Conservation (phyloP, 2,113 vertebrate species). For the Podarcis muralis region DNA sequence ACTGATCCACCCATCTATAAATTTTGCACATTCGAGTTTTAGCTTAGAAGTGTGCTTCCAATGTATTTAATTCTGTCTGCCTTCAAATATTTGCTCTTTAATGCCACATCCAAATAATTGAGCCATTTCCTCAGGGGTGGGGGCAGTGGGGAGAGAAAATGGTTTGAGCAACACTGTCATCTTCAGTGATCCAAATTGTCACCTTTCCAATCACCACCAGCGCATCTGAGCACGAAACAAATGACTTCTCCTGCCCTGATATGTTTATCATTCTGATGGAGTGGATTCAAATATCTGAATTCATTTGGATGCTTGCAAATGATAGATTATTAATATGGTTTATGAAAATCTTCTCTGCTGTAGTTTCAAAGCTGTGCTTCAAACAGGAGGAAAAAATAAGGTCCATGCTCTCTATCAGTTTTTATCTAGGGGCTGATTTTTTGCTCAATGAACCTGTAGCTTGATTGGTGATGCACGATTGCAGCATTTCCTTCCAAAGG, state of each 20-base stretch:
- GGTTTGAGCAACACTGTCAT: background rate
- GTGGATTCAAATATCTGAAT: conserved; percentile 25
- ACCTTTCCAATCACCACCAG: conserved; percentile 23
- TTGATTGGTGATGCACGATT: background rate
- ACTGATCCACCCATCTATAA: too few species aligned
- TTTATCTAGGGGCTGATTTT: background rate
- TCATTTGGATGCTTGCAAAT: conserved; percentile 53
- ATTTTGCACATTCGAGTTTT: too few species aligned
- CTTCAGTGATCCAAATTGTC: background rate
- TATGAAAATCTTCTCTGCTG: conserved; percentile 38
- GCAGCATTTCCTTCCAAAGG: background rate
- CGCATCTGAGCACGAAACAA: conserved; percentile 35
- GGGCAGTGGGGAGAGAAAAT: background rate
- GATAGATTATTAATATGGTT: conserved; percentile 47
- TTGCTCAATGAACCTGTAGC: background rate
- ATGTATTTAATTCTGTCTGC: background rate
- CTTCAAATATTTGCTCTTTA: background rate
- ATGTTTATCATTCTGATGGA: conserved; percentile 51
- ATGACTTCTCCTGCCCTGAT: conserved; percentile 29
- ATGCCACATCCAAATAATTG: background rate
- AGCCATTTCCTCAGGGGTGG: background rate
- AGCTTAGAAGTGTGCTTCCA: background rate
- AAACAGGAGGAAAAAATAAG: conserved; percentile 45
- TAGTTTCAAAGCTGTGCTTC: conserved; percentile 42
- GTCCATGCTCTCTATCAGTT: background rate